phyloP scores from a whole-genome alignment of 2,797 vertebrate genomes.

The Pseudochromis fuscus region DNA sequence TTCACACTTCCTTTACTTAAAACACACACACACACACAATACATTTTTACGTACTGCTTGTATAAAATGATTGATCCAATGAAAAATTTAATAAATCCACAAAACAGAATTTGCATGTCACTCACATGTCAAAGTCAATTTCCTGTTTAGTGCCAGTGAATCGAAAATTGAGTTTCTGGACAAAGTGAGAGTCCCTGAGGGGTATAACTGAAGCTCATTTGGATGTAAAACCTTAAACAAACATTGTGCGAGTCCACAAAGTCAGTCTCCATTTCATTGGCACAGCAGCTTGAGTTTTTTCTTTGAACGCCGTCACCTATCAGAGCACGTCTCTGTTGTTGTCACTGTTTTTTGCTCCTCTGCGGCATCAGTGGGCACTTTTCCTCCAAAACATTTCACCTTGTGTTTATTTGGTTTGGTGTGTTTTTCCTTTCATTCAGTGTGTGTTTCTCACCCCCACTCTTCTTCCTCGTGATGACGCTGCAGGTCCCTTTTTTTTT shows the following conservation, averaged over 20 bases:
- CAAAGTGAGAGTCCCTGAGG: constrained; percentile 64
- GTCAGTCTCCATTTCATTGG: constrained; percentile 62
- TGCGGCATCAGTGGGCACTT: constrained; percentile 10
- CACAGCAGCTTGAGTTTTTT: constrained; percentile 47
- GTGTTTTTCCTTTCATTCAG: constrained; percentile 20
- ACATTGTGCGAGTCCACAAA: constrained; percentile 65
- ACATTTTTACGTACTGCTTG: constrained; percentile 40
- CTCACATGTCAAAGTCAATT: constrained; percentile 72
- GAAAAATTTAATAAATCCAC: constrained; percentile 65
- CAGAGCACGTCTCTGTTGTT: constrained; percentile 40
- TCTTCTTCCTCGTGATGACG: background rate
- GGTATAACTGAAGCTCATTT: constrained; percentile 64
- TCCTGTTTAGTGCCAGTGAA: constrained; percentile 49
- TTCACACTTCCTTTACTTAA: background rate
- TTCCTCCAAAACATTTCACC: constrained; percentile 1
- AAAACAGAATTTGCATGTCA: constrained; percentile 49
- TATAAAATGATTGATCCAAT: constrained; percentile 62
- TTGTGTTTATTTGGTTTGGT: constrained; percentile 16
- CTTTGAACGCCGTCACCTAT: constrained; percentile 31
- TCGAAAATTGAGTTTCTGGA: constrained; percentile 72
- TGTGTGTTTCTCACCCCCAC: background rate
- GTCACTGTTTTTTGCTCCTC: background rate
- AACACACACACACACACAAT: constrained; percentile 11
- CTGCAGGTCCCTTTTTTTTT: constrained; percentile 6
- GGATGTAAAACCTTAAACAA: constrained; percentile 74